phyloP scores from a whole-genome alignment of 2,797 vertebrate genomes.

The Tadarida brasiliensis region DNA sequence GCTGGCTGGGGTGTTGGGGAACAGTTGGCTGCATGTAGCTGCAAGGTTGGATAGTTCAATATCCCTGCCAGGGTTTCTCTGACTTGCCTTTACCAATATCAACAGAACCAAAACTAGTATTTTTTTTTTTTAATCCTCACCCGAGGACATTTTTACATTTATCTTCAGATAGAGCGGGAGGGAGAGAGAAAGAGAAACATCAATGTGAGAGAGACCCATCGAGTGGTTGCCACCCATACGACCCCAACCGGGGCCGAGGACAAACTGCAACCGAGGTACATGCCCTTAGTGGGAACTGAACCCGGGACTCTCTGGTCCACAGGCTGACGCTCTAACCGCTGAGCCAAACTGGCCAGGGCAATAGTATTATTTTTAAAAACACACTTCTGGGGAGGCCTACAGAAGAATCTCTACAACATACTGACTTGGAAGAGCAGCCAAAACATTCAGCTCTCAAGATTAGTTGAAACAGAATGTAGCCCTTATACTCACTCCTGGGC shows the following conservation, averaged over 20 bases:
- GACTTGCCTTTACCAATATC: not conserved
- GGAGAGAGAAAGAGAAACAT: too few relatives aligned
- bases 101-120: not conserved
- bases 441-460: not conserved
- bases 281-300: too few relatives aligned
- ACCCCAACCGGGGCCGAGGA: too few relatives aligned
- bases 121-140: not conserved
- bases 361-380: not conserved
- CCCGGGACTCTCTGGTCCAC: too few relatives aligned
- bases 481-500: not conserved
- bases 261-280: too few relatives aligned
- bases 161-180: too few relatives aligned
- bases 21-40: not conserved
- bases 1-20: not conserved
- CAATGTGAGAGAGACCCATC: too few relatives aligned
- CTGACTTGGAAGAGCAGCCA: not conserved
- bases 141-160: too few relatives aligned
- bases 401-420: constrained; percentile 49
- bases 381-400: not conserved
- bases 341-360: not conserved
- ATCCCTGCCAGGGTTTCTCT: not conserved
- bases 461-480: not conserved
- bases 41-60: not conserved
- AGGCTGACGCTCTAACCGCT: too few relatives aligned
- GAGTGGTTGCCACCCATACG: too few relatives aligned